These are phyloP conservation scores for Argynnis bischoffii DNA, from an alignment of 2,888 invertebrate species.

Conservation along the genomic window DNA sequence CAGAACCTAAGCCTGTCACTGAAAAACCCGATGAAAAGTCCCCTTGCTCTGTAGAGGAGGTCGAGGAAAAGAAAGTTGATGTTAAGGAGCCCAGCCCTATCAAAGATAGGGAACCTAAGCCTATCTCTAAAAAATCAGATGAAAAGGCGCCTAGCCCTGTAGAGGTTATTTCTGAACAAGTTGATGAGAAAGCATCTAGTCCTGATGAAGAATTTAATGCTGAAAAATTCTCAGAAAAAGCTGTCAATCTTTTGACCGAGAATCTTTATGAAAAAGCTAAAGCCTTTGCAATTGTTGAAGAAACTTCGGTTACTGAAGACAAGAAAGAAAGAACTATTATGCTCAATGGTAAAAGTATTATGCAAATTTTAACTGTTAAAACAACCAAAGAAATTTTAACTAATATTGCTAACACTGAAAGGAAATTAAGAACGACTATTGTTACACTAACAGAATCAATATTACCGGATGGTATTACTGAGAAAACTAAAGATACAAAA, in stretches of 20 bases:
- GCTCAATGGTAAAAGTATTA: slow-evolving; percentile 42
- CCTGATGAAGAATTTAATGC: too few relatives aligned
- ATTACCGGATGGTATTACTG: slow-evolving; percentile 39
- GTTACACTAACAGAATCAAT: slow-evolving; percentile 33
- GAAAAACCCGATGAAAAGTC: slow-evolving; percentile 28
- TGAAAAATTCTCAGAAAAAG: too few relatives aligned
- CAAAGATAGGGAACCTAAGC: neutral
- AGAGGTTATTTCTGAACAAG: too few relatives aligned
- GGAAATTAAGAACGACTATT: slow-evolving; percentile 26
- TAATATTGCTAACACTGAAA: slow-evolving; percentile 10
- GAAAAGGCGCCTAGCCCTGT: slow-evolving; percentile 15
- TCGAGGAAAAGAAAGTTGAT: neutral
- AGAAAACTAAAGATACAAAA: slow-evolving; percentile 49
- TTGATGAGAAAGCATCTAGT: too few relatives aligned
- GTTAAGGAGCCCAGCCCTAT: slow-evolving; percentile 16
- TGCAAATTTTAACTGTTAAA: slow-evolving; percentile 46
- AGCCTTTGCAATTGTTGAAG: slow-evolving; percentile 42
- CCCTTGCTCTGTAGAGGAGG: neutral
- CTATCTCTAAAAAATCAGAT: neutral
- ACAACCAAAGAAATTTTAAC: slow-evolving; percentile 47
- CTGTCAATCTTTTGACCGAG: too few relatives aligned
- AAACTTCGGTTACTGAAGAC: slow-evolving; percentile 45
- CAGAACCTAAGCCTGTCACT: too few relatives aligned
- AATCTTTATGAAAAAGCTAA: slow-evolving; percentile 29
- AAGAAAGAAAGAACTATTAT: slow-evolving; percentile 42